phyloP scores from a whole-genome alignment of 2,888 invertebrate species.

The Kryphioiulus occultus region DNA sequence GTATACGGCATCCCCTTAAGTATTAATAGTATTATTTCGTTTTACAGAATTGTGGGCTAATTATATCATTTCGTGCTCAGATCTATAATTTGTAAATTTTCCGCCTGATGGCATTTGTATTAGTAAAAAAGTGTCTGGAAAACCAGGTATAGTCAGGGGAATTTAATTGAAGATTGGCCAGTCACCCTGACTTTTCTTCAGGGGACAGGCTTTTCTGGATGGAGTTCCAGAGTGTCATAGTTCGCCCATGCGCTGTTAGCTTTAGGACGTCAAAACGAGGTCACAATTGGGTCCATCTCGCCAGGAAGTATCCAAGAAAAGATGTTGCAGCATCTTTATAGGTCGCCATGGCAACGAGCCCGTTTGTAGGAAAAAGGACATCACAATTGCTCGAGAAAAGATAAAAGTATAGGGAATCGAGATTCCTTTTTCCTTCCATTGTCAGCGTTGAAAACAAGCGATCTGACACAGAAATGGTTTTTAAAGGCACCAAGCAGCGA shows the following conservation, averaged over 20 bases:
- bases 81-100: too few species aligned
- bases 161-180: too few species aligned
- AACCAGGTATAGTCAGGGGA: too few species aligned
- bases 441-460: background rate
- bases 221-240: background rate
- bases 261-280: background rate
- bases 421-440: background rate
- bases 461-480: conserved; percentile 11
- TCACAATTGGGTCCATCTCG: conserved; percentile 25
- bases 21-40: too few species aligned
- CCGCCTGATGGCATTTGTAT: too few species aligned
- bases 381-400: conserved; percentile 18
- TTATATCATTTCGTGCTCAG: too few species aligned
- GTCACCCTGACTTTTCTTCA: too few species aligned
- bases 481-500: conserved; percentile 9
- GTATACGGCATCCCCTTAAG: too few species aligned
- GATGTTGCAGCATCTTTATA: conserved; percentile 30
- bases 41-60: too few species aligned
- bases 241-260: background rate
- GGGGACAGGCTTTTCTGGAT: background rate
- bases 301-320: conserved; percentile 11
- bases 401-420: conserved; percentile 11
- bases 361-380: background rate
- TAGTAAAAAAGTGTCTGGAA: too few species aligned
- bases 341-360: conserved; percentile 12